Base-by-base conservation (phyloP, 2,888 invertebrate genomes). In the Hipparchia semele region DNA sequence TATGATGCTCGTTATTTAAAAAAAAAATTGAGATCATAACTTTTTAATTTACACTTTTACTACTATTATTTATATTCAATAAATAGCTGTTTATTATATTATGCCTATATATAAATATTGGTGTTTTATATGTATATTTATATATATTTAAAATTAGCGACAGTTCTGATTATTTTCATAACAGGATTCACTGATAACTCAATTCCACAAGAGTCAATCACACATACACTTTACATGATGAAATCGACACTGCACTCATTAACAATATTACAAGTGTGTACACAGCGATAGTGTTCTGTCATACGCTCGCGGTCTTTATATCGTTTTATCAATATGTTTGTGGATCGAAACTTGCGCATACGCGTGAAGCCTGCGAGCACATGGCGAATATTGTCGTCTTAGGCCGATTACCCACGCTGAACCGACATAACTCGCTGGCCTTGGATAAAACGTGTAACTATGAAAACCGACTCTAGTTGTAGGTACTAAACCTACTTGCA, bases 381-480 rank as follows among this genome's bases (percentile, higher is more conserved):
- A 87, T 90, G 84, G 91, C 90, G 87, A 90, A 90, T 90, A 90
- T 90, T 90, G 90, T 87, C 87, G 87, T 74, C 78, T 78, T 75
- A 79, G 79, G 77, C 73, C 78, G 78, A 77, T 79, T 77, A 77
- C 73, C 77, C 76, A 77, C 78, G 78, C 78, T 73, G 78, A 82
- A 80, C 79, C 83, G 79, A 78, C 79, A 80, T 79, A 89, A 86
- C 88, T 88, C 84, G 90, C 76, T 80, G 86, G 86, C 89, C 89
- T 90, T 89, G 90, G 81, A 78, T 79, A 12, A 75, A 80, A 79
- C 81, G 80, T 80, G 82, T 80, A 80, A 81, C 73, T 73, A 66
- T 76, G 71, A 74, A 76, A 78, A 79, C 80, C 77, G 75, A 80
- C 86, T 85, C 87, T 82, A 82, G 85, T 84, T 84, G 81, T 79